A percentile compares a stretch with the other conserved stretches of the same genome.
Evolutionary conservation across 2,888 invertebrate genomes (phyloP).

Genomic region (Nezara viridula): DNA sequence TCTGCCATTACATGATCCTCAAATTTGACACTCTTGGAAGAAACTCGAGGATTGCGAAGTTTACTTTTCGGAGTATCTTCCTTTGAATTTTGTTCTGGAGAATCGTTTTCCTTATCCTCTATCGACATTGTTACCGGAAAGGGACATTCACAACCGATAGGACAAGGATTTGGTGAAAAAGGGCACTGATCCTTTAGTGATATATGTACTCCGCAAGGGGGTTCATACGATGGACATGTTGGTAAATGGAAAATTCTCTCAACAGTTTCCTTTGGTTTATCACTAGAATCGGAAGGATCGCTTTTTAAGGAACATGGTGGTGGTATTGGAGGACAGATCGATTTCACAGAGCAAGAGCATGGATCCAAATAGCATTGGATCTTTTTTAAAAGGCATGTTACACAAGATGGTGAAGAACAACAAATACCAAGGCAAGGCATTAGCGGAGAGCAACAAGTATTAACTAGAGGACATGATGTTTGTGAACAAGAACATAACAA

Average conservation of each 20-base stretch:
- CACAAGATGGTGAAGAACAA: conserved; percentile 24
- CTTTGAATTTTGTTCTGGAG: neutral
- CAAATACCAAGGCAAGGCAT: neutral
- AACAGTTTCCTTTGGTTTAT: neutral
- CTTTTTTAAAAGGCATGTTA: conserved; percentile 9
- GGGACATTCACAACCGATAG: conserved; percentile 27
- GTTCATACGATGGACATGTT: conserved; percentile 44
- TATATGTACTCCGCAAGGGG: conserved; percentile 50
- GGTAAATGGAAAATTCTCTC: conserved; percentile 58
- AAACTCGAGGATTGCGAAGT: neutral
- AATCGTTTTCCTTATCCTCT: neutral
- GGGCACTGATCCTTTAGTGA: conserved; percentile 43
- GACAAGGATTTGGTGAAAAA: conserved; percentile 59
- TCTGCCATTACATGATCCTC: neutral
- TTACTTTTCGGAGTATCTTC: neutral
- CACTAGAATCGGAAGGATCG: neutral
- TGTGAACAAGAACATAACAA: conserved; percentile 30
- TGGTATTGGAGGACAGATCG: conserved; percentile 49
- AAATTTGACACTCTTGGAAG: neutral
- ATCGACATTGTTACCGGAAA: conserved; percentile 32
- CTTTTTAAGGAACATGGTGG: conserved; percentile 49
- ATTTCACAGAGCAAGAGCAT: conserved; percentile 41
- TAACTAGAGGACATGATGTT: conserved; percentile 43
- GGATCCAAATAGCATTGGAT: neutral
- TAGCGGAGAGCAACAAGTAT: neutral